Evolutionary conservation across 1,140 invertebrate species (phyloP), one percentile per base, ranked within the genome.

Genomic region (Drosophila asahinai): DNA sequence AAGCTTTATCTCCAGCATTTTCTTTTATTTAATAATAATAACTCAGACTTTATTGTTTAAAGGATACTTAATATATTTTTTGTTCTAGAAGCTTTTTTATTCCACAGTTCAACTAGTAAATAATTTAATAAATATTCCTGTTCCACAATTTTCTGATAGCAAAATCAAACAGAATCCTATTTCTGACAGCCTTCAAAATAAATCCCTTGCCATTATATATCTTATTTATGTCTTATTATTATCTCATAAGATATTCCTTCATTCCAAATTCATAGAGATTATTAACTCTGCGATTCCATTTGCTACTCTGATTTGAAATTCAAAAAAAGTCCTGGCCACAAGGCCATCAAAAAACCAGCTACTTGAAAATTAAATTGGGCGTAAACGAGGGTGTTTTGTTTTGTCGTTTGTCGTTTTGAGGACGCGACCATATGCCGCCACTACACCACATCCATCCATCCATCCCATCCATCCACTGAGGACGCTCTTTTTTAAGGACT

Each of bases 301-400:
- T 40, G 55, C 68, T 38, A 43, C 68, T 45, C n/a, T 52, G 30
- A 73, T 73, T 71, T 45, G 22, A 73, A 61, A 61, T 66, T 79
- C 58, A 42, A 61, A 79, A 27, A 74, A 40, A 64, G 45, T 49
- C 38, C 54, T 27, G 45, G 73, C 55, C 74, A 62, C 54, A 59
- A 75, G 70, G 48, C 60, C 67, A 64, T 77, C 78, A 89, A 89
- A 83, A 38, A 25, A 38, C 54, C 19, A 77, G 68, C 81, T 83
- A 87, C 81, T 87, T 67, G 77, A 80, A 71, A 80, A 86, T 77
- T 78, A 90, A 89, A 89, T 89, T 89, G 86, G 81, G 86, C 81
- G 86, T 90, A 90, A 90, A 86, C 77, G 75, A 90, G 86, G 86
- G 86, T 89, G 86, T 89, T 90, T 89, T 64, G 65, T 57, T 75